These are phyloP conservation scores for Caenorhabditis zanzibari DNA, from an alignment of 2,888 invertebrate genomes.

Conservation along the genomic window DNA sequence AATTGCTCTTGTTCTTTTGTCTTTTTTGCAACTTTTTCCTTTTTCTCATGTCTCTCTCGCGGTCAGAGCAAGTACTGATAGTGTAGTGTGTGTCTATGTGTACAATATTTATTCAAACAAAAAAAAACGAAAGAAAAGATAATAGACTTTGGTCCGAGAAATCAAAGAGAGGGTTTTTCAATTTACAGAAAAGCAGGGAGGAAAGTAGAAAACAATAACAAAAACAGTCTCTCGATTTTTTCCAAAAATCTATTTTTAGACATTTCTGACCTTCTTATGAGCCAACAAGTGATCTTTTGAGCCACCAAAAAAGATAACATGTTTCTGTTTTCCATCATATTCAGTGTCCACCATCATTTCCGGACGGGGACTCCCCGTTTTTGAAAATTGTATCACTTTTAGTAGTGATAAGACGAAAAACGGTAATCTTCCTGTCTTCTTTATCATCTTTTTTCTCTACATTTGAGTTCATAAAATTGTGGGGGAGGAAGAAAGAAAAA, in stretches of 20 bases:
- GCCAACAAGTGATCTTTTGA: conserved; percentile 17
- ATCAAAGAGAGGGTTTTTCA: neutral
- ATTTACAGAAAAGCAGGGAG: neutral
- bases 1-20: conserved; percentile 29
- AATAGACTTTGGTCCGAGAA: conserved; percentile 51
- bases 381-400: conserved; percentile 2
- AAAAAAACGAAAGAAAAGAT: neutral
- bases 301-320: conserved; percentile 11
- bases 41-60: neutral
- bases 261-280: neutral
- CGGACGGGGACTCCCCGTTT: conserved; percentile 34
- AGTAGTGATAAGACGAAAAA: conserved; percentile 18
- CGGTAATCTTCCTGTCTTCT: conserved; percentile 16
- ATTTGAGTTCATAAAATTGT: conserved; percentile 36
- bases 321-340: conserved; percentile 7
- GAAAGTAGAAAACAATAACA: conserved; percentile 20
- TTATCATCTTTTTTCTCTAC: conserved; percentile 24
- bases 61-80: conserved; percentile 52
- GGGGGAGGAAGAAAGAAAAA: conserved; percentile 24
- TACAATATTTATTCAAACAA: conserved; percentile 32
- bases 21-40: conserved; percentile 41
- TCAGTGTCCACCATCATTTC: conserved; percentile 35
- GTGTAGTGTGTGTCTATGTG: conserved; percentile 16
- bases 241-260: conserved; percentile 22
- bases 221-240: neutral